Evolutionary conservation across 2,113 vertebrate species (phyloP).

Genomic region (Chionomys nivalis): DNA sequence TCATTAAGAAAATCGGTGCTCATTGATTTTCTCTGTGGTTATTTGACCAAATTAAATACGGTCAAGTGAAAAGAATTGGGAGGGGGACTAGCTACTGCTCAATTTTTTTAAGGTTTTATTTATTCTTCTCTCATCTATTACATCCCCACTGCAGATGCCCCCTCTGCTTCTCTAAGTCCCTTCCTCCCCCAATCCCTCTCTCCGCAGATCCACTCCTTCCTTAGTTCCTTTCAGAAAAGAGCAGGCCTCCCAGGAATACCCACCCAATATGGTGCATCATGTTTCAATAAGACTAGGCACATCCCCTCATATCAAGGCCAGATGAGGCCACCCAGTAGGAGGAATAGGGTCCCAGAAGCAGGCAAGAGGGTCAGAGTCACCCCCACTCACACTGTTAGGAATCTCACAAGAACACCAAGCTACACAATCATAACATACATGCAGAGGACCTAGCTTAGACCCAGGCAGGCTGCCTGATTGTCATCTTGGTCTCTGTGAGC

Average conservation of each 20-base stretch:
- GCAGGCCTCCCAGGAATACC: not conserved
- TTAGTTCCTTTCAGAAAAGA: not conserved
- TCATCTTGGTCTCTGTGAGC: not conserved
- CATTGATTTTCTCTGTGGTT: not conserved
- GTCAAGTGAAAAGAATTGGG: not conserved
- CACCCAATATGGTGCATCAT: not conserved
- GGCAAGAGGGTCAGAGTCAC: not conserved
- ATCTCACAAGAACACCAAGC: not conserved
- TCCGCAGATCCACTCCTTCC: not conserved
- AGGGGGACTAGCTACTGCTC: not conserved
- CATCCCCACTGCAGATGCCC: not conserved
- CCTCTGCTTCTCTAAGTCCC: not conserved
- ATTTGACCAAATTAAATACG: constrained; percentile 26
- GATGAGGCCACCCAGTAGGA: not conserved
- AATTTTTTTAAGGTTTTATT: not conserved
- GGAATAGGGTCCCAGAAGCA: not conserved
- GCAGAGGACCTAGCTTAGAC: not conserved
- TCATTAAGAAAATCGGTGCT: not conserved
- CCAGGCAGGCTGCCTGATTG: not conserved
- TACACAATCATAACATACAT: not conserved
- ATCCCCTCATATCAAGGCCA: not conserved
- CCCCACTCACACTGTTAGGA: not conserved
- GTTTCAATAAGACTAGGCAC: not conserved
- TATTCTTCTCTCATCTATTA: not conserved
- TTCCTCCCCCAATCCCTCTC: no score